Percentiles rank a stretch among this genome's conserved stretches.
Conservation (phyloP, 1,140 invertebrate species). For the Phthorimaea operculella region DNA sequence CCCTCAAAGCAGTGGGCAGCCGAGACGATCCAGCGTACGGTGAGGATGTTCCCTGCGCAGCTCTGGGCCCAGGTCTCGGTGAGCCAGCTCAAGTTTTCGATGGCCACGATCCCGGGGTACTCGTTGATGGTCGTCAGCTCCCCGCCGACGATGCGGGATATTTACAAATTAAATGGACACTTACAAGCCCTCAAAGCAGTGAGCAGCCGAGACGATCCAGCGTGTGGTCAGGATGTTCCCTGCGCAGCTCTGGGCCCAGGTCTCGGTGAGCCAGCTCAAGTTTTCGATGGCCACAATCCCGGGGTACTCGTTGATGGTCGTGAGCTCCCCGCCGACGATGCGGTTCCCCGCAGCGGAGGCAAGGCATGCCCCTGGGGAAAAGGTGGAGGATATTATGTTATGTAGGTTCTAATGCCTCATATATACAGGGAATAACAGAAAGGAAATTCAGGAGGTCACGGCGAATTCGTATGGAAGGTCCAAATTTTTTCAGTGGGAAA, state of each 20-base stretch:
- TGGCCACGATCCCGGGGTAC: conserved; percentile 36
- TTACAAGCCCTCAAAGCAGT: conserved; percentile 36
- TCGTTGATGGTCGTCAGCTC: conserved; percentile 27
- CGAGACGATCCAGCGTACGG: conserved; percentile 22
- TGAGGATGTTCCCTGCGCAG: conserved; percentile 37
- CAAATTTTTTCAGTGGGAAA: too few species aligned
- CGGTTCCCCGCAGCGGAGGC: conserved; percentile 10
- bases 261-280: conserved; percentile 10
- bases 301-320: conserved; percentile 33
- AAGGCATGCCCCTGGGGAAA: conserved; percentile 12
- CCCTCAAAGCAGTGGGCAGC: conserved; percentile 41
- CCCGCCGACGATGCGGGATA: conserved; percentile 45
- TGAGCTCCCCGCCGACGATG: conserved; percentile 38
- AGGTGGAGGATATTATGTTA: background rate
- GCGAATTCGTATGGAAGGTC: too few species aligned
- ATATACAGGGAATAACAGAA: too few species aligned
- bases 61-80: conserved; percentile 28
- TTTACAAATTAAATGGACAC: background rate
- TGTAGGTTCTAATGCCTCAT: too few species aligned
- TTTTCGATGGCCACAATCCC: conserved; percentile 35
- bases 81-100: conserved; percentile 27
- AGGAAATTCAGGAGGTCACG: too few species aligned
- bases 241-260: conserved; percentile 38
- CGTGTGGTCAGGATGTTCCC: conserved; percentile 31
- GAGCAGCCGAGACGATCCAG: conserved; percentile 34